These are phyloP conservation scores for Lindbergichthys nudifrons DNA, from an alignment of 2,797 vertebrate genomes.

Conservation along the genomic window DNA sequence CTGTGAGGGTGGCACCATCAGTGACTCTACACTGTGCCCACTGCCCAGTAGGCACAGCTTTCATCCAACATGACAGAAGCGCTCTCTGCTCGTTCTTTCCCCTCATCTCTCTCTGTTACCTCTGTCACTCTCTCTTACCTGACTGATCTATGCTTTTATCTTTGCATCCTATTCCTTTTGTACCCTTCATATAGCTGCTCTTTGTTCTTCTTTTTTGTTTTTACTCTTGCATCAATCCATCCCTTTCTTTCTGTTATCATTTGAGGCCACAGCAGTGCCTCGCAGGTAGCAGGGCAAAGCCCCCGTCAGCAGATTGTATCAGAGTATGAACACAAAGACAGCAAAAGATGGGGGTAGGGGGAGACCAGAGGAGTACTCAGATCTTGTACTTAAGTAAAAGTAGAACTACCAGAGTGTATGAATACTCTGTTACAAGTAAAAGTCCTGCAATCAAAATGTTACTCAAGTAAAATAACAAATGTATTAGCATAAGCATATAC, in stretches of 20 bases:
- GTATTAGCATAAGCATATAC: too few relatives aligned
- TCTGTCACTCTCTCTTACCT: slow-evolving; percentile 49
- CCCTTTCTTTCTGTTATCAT: slow-evolving; percentile 47
- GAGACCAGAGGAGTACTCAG: not conserved
- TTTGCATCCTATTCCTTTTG: slow-evolving; percentile 59
- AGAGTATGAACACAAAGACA: slow-evolving; percentile 45
- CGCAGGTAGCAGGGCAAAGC: slow-evolving; percentile 43
- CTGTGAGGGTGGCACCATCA: slow-evolving; percentile 72
- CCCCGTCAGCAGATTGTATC: slow-evolving; percentile 49
- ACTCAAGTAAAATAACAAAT: too few relatives aligned
- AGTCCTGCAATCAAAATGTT: too few relatives aligned
- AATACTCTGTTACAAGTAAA: too few relatives aligned
- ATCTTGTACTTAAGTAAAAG: too few relatives aligned
- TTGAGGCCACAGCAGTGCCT: slow-evolving; percentile 50
- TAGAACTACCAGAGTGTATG: too few relatives aligned
- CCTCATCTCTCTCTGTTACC: slow-evolving; percentile 53
- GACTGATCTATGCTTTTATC: slow-evolving; percentile 62
- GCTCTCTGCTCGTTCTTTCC: slow-evolving; percentile 49
- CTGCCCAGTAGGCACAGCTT: slow-evolving; percentile 77
- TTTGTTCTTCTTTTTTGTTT: slow-evolving; percentile 37
- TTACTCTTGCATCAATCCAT: slow-evolving; percentile 32
- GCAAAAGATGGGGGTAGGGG: slow-evolving; percentile 2
- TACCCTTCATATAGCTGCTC: slow-evolving; percentile 49
- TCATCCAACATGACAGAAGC: slow-evolving; percentile 75
- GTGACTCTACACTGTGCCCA: slow-evolving; percentile 59